phyloP scores from a whole-genome alignment of 1,140 invertebrate species.

The Mylabris phalerata region DNA sequence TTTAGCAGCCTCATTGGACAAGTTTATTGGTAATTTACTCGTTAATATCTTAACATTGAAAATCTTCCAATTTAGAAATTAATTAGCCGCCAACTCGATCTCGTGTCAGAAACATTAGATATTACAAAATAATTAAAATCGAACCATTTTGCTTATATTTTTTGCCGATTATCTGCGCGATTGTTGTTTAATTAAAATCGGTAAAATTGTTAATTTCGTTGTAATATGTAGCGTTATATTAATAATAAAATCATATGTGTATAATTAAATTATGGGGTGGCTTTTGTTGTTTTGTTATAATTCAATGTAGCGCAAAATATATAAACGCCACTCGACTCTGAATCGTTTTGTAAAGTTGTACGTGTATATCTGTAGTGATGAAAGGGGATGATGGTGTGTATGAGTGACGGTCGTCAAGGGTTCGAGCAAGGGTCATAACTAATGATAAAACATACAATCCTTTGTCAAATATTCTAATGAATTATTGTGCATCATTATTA shows the following conservation, averaged over 20 bases:
- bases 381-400: neutral
- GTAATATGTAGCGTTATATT: too few species aligned
- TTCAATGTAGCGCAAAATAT: constrained; percentile 18
- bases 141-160: too few species aligned
- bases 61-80: constrained; percentile 25
- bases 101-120: neutral
- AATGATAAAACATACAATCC: neutral
- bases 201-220: too few species aligned
- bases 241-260: constrained; percentile 9
- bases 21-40: constrained; percentile 38
- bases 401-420: too few species aligned
- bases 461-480: constrained; percentile 1
- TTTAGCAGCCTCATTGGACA: constrained; percentile 28
- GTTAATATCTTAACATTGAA: constrained; percentile 29
- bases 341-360: constrained; percentile 6
- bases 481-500: constrained; percentile 5
- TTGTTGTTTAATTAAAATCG: too few species aligned
- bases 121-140: neutral
- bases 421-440: too few species aligned
- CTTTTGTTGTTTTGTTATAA: constrained; percentile 17
- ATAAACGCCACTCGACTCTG: constrained; percentile 7
- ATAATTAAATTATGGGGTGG: constrained; percentile 20
- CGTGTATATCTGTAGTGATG: too few species aligned
- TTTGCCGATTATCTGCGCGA: too few species aligned
- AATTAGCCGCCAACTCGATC: constrained; percentile 17